These are phyloP conservation scores for Stegostoma tigrinum DNA, from an alignment of 2,113 vertebrate species.

Conservation along the genomic window DNA sequence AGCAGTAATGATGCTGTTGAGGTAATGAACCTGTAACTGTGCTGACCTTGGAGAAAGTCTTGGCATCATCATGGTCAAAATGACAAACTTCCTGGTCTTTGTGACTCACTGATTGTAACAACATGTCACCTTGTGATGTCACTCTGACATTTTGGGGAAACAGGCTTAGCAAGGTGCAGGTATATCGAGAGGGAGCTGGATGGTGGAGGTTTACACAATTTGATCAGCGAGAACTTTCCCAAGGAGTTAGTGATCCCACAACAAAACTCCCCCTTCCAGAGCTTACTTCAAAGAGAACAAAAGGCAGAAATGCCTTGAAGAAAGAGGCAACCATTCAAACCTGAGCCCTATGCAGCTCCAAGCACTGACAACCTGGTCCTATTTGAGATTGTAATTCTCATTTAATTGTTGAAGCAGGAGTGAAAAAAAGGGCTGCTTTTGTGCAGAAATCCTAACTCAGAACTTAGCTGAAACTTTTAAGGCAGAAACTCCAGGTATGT, in stretches of 20 bases:
- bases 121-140: background rate
- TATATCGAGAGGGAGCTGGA: background rate
- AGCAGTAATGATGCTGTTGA: background rate
- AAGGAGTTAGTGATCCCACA: too few species aligned
- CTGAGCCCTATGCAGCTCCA: background rate
- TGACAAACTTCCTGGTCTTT: constrained; percentile 19
- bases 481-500: background rate
- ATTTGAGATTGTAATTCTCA: background rate
- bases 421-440: background rate
- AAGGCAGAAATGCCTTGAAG: background rate
- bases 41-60: background rate
- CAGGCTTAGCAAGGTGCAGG: background rate
- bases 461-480: background rate
- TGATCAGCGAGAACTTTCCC: background rate
- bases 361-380: background rate
- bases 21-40: background rate
- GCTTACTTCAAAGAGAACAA: background rate
- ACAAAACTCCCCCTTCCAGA: background rate
- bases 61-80: background rate
- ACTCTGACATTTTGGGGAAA: background rate
- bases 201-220: too few species aligned
- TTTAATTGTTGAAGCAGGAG: background rate
- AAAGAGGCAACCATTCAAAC: background rate
- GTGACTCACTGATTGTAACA: constrained; percentile 13
- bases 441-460: background rate